Evolutionary conservation across 2,113 vertebrate species (phyloP).

Genomic region (Tympanuchus pallidicinctus): DNA sequence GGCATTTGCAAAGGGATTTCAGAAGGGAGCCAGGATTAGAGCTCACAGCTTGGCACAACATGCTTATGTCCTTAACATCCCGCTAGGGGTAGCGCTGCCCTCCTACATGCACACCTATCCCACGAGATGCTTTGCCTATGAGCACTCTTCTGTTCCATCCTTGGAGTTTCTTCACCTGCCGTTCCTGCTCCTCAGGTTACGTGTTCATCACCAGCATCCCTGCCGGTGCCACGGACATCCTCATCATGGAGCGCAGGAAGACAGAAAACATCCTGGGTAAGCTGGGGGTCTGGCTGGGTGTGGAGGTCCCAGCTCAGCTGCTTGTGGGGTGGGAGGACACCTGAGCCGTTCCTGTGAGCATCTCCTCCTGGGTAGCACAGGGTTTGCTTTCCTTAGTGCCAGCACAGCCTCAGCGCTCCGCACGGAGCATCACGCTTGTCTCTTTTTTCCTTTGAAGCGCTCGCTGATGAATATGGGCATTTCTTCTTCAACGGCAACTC

Average conservation of each 20-base stretch:
- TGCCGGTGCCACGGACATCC: slow-evolving; percentile 86
- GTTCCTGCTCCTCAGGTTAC: slow-evolving; percentile 78
- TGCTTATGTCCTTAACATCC: background rate
- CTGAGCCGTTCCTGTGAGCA: background rate
- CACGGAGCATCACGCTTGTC: background rate
- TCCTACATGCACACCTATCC: background rate
- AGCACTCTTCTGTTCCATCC: background rate
- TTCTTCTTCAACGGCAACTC: slow-evolving; percentile 93
- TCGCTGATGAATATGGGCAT: slow-evolving; percentile 86
- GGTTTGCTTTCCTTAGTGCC: background rate
- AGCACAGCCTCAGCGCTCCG: background rate
- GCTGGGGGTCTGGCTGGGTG: background rate
- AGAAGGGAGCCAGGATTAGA: background rate
- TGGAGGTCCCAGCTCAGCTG: background rate
- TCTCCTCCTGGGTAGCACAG: background rate
- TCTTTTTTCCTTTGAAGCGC: slow-evolving; percentile 73
- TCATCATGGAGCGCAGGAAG: slow-evolving; percentile 89
- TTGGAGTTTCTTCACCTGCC: background rate
- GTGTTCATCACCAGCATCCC: slow-evolving; percentile 89
- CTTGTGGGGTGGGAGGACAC: background rate
- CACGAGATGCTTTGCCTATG: background rate
- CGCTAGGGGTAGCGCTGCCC: background rate
- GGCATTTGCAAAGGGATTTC: background rate
- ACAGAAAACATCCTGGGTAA: slow-evolving; percentile 91
- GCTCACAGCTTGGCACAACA: background rate